Evolutionary conservation across 2,888 invertebrate species (phyloP), one percentile per base, ranked within the genome.

Genomic region (Lissocephala sabroskyi): DNA sequence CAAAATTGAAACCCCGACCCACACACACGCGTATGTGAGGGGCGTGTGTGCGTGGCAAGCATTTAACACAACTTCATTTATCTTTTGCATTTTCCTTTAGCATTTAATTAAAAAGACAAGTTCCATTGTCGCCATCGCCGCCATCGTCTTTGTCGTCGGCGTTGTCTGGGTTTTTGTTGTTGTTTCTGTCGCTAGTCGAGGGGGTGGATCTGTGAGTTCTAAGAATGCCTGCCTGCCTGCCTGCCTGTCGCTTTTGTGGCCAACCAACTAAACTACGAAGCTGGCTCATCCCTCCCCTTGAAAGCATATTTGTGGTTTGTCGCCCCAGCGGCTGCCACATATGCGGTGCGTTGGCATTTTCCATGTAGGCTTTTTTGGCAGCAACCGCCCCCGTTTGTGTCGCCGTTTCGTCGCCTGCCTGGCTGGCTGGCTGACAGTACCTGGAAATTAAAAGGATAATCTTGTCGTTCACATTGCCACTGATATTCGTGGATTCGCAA

Each of bases 61-160:
- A 70, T 75, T 77, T 77, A 70, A 75, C 76, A 67, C 78, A 73
- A 75, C 71, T 73, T 73, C 76, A 73, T 73, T 73, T 73, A 78
- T 73, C 71, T 78, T 75, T 64, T 60, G 79, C 78, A 78, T 78
- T 71, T 71, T 71, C 71, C 56, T 65, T 71, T 66, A 78, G 78
- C 71, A 73, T 73, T 73, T 73, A 73, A 73, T 73, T 73, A 73
- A 73, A 73, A 73, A 73, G 71, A 73, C 76, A 73, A 73, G 71
- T 75, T 71, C 73, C 68, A 75, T 73, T 78, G 79, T 75, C 64
- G 66, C 52, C 60, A 60, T 41, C 42, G 43, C 46, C 32, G 46
- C 37, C 47, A 52, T 49, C n/a, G n/a, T n/a, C n/a, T n/a, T n/a
- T n/a, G n/a, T n/a, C n/a, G n/a, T n/a, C n/a, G n/a, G n/a, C n/a